Evolutionary conservation across 92 coral and sea anemone species (phyloP), one percentile per base, ranked within the genome.

Genomic region (Montipora capitata): DNA sequence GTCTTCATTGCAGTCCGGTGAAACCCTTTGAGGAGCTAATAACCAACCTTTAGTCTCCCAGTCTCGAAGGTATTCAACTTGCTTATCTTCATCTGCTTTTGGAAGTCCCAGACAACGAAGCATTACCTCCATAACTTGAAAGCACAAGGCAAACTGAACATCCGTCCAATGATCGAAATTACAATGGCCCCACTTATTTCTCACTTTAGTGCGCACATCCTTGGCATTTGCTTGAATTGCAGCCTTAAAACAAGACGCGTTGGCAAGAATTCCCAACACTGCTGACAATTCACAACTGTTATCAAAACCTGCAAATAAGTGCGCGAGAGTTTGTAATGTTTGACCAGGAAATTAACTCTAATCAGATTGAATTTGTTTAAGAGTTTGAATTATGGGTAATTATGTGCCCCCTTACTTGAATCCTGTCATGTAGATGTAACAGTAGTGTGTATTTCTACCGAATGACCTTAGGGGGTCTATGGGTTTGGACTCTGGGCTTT

Each of bases 161-260:
- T n/a, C 92, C 17, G 75, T 87, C 97, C 97, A 96, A 79, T 80
- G 74, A 35, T 57, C 80, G 69, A 94, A 96, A 90, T 96, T 94
- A 64, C 96, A 96, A 61, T 95, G 98, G 40, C 95, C 98, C 96
- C 98, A 95, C 52, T 91, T 92, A 89, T 95, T 94, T 73, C 98
- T 81, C 38, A 94, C 93, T 56, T 85, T 76, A 40, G 91, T 51
- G 59, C 95, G 89, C 13, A 96, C 94, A 10, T 85, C 92, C 74
- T 75, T 96, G 13, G 98, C 95, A 43, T 71, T 85, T 7, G 35
- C 81, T 69, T 89, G 92, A 72, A 92, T 71, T 20, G 77, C 65
- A 15, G 77, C 2, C 54, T 79, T 40, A 82, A 96, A 96, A 43
- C 85, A 92, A 41, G 85, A 70, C 6, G 94, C 89, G 38, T 85